Evolutionary conservation across 2,113 vertebrate species (phyloP).

Genomic region (Hypanus sabinus): DNA sequence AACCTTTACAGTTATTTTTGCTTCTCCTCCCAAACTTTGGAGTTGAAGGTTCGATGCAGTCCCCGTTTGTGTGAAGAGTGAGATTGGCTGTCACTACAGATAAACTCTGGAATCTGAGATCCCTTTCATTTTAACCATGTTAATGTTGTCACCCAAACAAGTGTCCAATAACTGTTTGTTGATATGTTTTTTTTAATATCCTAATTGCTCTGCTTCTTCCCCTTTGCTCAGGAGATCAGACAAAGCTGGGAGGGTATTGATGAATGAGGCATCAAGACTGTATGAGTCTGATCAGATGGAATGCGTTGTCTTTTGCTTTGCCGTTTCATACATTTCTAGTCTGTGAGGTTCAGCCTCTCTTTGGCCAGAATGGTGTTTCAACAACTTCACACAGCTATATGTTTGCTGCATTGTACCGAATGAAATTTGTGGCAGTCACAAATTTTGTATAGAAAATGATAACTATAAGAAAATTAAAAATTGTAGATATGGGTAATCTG

Average conservation of each 20-base stretch:
- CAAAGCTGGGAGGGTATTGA: neutral
- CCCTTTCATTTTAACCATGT: neutral
- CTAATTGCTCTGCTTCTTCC: neutral
- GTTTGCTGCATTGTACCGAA: neutral
- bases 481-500: too few species aligned
- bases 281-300: neutral
- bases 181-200: neutral
- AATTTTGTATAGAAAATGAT: neutral
- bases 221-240: neutral
- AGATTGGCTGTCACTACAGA: neutral
- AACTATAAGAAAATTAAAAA: neutral
- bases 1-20: neutral
- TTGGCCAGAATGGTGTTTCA: neutral
- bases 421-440: neutral
- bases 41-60: neutral
- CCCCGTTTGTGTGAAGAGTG: neutral
- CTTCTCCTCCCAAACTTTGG: neutral
- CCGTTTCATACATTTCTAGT: neutral
- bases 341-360: neutral
- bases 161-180: neutral
- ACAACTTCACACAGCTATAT: neutral
- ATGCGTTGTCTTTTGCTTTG: neutral
- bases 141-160: neutral
- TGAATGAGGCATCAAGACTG: neutral
- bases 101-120: neutral